A percentile compares a stretch with the other conserved stretches of the same genome.
phyloP scores from a whole-genome alignment of 2,888 invertebrate species.

The Eupithecia pulchellata region DNA sequence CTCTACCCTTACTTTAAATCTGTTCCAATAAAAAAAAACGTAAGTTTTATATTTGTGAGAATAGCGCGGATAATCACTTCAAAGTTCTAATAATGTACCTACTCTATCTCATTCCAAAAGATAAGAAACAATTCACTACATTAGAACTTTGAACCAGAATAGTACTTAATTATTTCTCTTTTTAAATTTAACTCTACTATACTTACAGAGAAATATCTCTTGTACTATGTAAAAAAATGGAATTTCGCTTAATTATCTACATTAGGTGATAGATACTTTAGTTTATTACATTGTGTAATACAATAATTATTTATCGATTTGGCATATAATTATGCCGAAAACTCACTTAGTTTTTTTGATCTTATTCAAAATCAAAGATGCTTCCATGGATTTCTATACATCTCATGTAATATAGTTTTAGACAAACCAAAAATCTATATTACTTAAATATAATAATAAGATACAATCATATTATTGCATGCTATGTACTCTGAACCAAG shows the following conservation, averaged over 20 bases:
- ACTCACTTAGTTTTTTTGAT: neutral
- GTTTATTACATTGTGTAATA: slow-evolving; percentile 49
- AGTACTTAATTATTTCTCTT: slow-evolving; percentile 58
- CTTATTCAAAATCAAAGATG: neutral
- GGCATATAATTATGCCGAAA: slow-evolving; percentile 23
- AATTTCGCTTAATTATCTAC: slow-evolving; percentile 63
- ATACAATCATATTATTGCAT: neutral
- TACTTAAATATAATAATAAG: neutral
- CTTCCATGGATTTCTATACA: neutral
- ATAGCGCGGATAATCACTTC: slow-evolving; percentile 50
- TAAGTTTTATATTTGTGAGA: slow-evolving; percentile 66
- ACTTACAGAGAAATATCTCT: slow-evolving; percentile 62
- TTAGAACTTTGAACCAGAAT: slow-evolving; percentile 46
- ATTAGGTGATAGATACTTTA: slow-evolving; percentile 47
- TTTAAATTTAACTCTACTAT: slow-evolving; percentile 67
- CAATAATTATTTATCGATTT: slow-evolving; percentile 36
- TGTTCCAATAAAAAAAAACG: slow-evolving; percentile 65
- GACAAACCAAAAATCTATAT: slow-evolving; percentile 2
- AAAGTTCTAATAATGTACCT: neutral
- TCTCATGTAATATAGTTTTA: neutral
- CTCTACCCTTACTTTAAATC: slow-evolving; percentile 59
- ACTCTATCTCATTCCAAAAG: neutral
- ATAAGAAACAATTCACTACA: neutral
- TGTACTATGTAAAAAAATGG: slow-evolving; percentile 65
- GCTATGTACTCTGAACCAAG: slow-evolving; percentile 7